A percentile compares a stretch with the other conserved stretches of the same genome.
phyloP scores from a whole-genome alignment of 2,888 invertebrate species.

The Psylliodes chrysocephalus region DNA sequence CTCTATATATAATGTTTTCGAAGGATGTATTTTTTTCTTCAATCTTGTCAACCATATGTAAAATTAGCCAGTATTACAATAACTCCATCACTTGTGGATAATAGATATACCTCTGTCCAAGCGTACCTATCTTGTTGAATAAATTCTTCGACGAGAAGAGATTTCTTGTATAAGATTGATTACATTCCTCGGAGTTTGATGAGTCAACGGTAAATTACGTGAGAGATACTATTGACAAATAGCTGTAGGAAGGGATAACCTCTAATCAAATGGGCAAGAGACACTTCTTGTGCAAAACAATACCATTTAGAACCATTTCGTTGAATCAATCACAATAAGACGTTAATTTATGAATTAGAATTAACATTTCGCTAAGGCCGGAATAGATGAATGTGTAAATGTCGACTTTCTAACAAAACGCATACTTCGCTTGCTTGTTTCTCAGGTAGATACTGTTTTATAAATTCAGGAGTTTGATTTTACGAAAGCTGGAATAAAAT shows the following conservation, averaged over 20 bases:
- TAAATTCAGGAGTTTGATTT: too few species aligned
- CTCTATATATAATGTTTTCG: too few species aligned
- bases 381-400: neutral
- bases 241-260: conserved; percentile 12
- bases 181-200: conserved; percentile 18
- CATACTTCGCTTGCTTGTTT: neutral
- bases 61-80: neutral
- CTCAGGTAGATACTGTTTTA: too few species aligned
- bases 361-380: neutral
- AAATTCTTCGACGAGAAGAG: conserved; percentile 2
- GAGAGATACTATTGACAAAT: conserved; percentile 26
- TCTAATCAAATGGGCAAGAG: neutral
- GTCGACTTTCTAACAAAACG: neutral
- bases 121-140: neutral
- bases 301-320: conserved; percentile 5
- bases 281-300: conserved; percentile 14
- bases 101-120: neutral
- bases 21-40: too few species aligned
- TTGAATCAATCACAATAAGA: neutral
- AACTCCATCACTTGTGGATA: neutral
- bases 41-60: neutral
- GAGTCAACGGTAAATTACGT: conserved; percentile 27
- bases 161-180: conserved; percentile 17
- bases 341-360: neutral
- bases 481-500: too few species aligned